phyloP scores from a whole-genome alignment of 1,140 invertebrate genomes.

The Coptotermes formosanus region DNA sequence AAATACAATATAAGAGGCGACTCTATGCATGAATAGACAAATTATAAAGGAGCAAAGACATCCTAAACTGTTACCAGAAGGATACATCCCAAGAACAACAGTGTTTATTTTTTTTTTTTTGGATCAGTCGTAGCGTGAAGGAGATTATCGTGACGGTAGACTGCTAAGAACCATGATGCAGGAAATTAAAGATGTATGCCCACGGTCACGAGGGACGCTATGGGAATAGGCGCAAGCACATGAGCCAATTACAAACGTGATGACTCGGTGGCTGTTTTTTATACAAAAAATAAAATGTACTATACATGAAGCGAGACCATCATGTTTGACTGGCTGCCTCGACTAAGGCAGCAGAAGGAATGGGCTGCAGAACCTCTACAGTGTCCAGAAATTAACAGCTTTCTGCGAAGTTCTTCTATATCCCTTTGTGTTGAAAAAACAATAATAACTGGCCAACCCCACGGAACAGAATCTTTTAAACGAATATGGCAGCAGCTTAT shows the following conservation, averaged over 20 bases:
- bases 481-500: no score
- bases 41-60: constrained; percentile 2
- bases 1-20: not conserved
- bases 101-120: not conserved
- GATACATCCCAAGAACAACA: not conserved
- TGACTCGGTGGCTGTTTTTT: not conserved
- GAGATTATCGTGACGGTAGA: not conserved
- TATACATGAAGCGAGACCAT: not conserved
- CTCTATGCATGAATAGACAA: not conserved
- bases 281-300: no score
- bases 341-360: not conserved
- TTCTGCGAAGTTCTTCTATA: no score
- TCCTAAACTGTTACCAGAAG: not conserved
- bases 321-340: not conserved
- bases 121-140: not conserved
- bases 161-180: no score
- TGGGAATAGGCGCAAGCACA: not conserved
- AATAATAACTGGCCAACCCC: no score
- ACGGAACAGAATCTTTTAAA: no score
- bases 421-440: no score
- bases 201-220: not conserved
- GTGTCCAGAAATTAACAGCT: no score
- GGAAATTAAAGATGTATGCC: not conserved
- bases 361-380: not conserved
- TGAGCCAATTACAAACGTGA: not conserved